A percentile compares a stretch with the other conserved stretches of the same genome.
Evolutionary conservation across 2,888 invertebrate genomes (phyloP).

Genomic region (Microctonus hyperodae): DNA sequence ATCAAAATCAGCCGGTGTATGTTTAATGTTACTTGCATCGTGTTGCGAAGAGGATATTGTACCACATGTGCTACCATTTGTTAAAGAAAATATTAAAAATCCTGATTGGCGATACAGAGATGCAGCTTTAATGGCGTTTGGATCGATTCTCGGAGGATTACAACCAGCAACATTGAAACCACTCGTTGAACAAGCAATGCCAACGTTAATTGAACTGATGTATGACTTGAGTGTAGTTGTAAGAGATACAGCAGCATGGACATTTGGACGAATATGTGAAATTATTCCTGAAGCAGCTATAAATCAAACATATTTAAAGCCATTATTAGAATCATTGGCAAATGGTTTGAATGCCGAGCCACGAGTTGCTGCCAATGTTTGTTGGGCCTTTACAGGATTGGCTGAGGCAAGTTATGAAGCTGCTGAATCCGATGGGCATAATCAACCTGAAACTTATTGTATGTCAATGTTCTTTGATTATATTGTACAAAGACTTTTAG

Average conservation of each 20-base stretch:
- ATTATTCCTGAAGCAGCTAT: conserved; percentile 95
- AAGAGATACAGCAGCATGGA: conserved; percentile 98
- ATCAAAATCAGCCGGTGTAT: conserved; percentile 98
- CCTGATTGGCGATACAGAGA: conserved; percentile 93
- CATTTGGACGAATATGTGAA: conserved; percentile 97
- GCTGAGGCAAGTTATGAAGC: conserved; percentile 97
- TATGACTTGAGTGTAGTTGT: conserved; percentile 94
- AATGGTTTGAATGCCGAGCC: conserved; percentile 92
- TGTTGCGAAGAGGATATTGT: conserved; percentile 98
- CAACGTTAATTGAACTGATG: conserved; percentile 93
- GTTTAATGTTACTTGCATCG: conserved; percentile 95
- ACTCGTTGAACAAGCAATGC: conserved; percentile 96
- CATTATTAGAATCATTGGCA: conserved; percentile 80
- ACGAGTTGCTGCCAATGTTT: conserved; percentile 96
- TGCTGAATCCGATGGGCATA: conserved; percentile 73
- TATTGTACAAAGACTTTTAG: conserved; percentile 88
- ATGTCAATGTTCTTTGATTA: conserved; percentile 93
- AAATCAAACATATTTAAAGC: conserved; percentile 83
- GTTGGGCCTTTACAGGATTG: conserved; percentile 98
- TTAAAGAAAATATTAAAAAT: conserved; percentile 91
- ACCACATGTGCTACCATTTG: conserved; percentile 94
- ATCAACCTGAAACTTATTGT: conserved; percentile 89
- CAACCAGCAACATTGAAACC: conserved; percentile 87
- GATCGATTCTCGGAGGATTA: conserved; percentile 91
- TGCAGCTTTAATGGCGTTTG: conserved; percentile 99